These are phyloP conservation scores for Frankliniella intonsa DNA, from an alignment of 2,888 invertebrate genomes.

Conservation along the genomic window DNA sequence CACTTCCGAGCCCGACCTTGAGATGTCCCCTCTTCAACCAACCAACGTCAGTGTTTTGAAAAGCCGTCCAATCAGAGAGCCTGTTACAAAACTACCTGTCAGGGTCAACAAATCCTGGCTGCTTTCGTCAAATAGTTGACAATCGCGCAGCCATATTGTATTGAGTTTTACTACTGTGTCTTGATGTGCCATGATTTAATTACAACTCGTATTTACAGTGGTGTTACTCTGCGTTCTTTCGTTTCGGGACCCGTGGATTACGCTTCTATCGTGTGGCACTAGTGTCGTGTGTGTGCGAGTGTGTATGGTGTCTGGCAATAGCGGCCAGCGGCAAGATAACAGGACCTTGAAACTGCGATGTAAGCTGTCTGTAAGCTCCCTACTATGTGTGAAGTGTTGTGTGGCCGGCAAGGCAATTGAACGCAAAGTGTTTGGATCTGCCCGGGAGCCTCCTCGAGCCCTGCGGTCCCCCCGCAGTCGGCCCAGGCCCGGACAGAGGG, in stretches of 20 bases:
- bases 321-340: not conserved
- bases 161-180: conserved; percentile 31
- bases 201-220: conserved; percentile 20
- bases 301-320: conserved; percentile 6
- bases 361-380: conserved; percentile 15
- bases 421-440: not conserved
- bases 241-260: not conserved
- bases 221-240: not conserved
- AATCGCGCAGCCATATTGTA: conserved; percentile 36
- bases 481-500: not conserved
- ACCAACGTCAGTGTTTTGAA: conserved; percentile 35
- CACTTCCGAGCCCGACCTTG: conserved; percentile 32
- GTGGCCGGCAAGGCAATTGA: not conserved
- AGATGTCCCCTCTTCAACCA: conserved; percentile 34
- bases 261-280: not conserved
- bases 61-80: conserved; percentile 33
- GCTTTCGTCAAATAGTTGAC: conserved; percentile 33
- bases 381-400: not conserved
- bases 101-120: conserved; percentile 36
- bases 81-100: conserved; percentile 34
- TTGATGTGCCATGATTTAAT: conserved; percentile 26
- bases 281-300: not conserved
- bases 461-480: not conserved
- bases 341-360: conserved; percentile 26
- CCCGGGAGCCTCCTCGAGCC: not conserved